Base-by-base conservation (phyloP, 2,888 invertebrate genomes). In the Drosophila trichaetosa region DNA sequence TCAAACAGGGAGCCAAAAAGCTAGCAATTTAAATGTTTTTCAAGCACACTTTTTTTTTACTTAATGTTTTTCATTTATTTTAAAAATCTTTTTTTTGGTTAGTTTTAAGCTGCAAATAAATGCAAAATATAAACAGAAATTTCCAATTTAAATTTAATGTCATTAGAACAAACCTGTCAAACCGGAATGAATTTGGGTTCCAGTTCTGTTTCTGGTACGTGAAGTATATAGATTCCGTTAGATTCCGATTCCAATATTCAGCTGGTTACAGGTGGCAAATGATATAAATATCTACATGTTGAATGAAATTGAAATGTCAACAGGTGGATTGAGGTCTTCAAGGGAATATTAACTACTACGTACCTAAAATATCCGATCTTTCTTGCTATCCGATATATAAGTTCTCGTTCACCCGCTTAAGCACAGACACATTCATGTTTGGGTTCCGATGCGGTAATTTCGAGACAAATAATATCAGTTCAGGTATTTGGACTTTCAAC, bases 1-100 rank as follows among this genome's bases (percentile, higher is more conserved):
- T 77, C 65, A 77, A 83, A 89, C 67, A 69, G 80, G 71, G 65
- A 77, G 73, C 76, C 80, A 74, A 77, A 85, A 83, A 71, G 57
- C 66, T 40, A 64, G 48, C 27, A 64, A 42, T 61, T 69, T 48
- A 54, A 67, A 70, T 63, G 57, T 40, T 58, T 64, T 78, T 71
- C 72, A 64, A 58, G 70, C 66, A 65, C 48, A 61, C 70, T 73
- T 40, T 69, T 75, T 70, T 75, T 70, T 69, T 8, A 24, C 8
- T 8, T 8, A 46, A 24, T 8, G 46, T 27, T 46, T 46, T 46
- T 46, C 46, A 46, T 16, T 24, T 27, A 46, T 2, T 46, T 79
- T 64, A 4, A n/a, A 4, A 36, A 1, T 21, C n/a, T n/a, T 42
- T 73, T 80, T 71, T 78, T 71, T 72, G 74, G 24, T 62, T 61